Conservation (phyloP, 2,888 invertebrate species). For the Pardosa pseudoannulata region DNA sequence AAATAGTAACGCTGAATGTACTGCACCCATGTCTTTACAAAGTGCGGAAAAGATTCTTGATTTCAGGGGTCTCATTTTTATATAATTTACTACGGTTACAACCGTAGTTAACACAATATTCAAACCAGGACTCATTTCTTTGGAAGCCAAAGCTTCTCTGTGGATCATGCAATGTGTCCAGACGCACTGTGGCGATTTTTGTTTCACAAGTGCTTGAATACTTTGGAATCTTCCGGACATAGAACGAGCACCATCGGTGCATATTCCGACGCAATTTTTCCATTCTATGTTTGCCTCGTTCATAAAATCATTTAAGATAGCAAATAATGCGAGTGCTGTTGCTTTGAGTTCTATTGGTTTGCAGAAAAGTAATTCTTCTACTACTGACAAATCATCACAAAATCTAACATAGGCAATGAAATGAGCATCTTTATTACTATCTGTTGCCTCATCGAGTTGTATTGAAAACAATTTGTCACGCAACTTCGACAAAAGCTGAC, state of each 20-base stretch:
- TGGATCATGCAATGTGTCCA: too few relatives aligned
- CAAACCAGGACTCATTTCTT: too few relatives aligned
- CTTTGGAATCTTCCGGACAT: too few relatives aligned
- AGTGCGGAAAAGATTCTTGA: too few relatives aligned
- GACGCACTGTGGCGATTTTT: too few relatives aligned
- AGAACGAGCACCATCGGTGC: conserved; percentile 31
- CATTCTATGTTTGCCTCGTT: conserved; percentile 47
- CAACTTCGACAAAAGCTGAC: conserved; percentile 25
- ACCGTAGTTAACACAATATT: too few relatives aligned
- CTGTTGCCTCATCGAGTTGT: conserved; percentile 24
- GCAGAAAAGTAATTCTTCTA: conserved; percentile 32
- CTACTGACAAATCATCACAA: conserved; percentile 32
- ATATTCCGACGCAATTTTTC: conserved; percentile 53
- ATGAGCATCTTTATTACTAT: conserved; percentile 38
- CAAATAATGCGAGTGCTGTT: conserved; percentile 33
- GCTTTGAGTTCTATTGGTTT: conserved; percentile 34
- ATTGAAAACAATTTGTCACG: conserved; percentile 16
- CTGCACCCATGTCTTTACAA: too few relatives aligned
- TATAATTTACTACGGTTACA: too few relatives aligned
- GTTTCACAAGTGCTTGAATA: too few relatives aligned
- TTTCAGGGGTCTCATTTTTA: too few relatives aligned
- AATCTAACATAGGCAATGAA: conserved; percentile 34
- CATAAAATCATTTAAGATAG: conserved; percentile 37
- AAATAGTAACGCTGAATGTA: too few relatives aligned
- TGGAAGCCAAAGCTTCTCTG: too few relatives aligned